Base-by-base conservation (phyloP, 2,797 vertebrate genomes). In the Rhynchonycteris naso region DNA sequence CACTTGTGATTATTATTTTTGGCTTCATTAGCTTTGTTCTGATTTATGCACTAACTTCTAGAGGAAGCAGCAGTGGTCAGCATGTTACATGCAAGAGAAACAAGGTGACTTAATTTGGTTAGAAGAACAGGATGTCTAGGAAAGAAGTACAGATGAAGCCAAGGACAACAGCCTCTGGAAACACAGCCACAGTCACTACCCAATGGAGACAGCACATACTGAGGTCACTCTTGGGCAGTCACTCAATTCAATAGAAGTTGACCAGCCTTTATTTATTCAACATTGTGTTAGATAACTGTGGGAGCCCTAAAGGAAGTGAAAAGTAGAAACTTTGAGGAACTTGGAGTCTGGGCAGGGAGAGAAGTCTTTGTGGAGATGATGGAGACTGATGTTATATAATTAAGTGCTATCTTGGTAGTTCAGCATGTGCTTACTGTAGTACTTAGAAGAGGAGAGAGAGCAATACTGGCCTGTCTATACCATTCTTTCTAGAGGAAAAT, bases 111-210 rank as follows among this genome's bases (percentile, higher is more conserved):
- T 50, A 47, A 35, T 47, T 93, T 75, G 65, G 52, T 91, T 68
- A 87, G 79, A 82, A 84, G 50, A 50, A 89, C 28, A 89, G 90
- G 54, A 69, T 56, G 33, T 92, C 93, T 95, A 93, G 68, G 93
- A 96, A 97, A 94, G 69, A 74, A 79, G 84, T 1, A 4, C 50
- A 59, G 38, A 84, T 28, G 87, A 59, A 87, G 94, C 94, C 96
- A 96, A 96, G 71, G 90, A 86, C 85, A 94, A 95, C 21, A 92
- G 68, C 24, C 74, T 47, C 76, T 88, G 65, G 78, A 96, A 94
- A 92, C 84, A 89, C 4, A 72, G 87, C 76, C 28, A 14, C 21
- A 43, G 10, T 38, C 85, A 33, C 74, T 66, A 35, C 81, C 76
- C 90, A 8, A 0, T 7, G 22, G 84, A 85, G 88, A 86, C 21